phyloP scores from a whole-genome alignment of 1,140 invertebrate genomes.

The Daktulosphaira vitifoliae region DNA sequence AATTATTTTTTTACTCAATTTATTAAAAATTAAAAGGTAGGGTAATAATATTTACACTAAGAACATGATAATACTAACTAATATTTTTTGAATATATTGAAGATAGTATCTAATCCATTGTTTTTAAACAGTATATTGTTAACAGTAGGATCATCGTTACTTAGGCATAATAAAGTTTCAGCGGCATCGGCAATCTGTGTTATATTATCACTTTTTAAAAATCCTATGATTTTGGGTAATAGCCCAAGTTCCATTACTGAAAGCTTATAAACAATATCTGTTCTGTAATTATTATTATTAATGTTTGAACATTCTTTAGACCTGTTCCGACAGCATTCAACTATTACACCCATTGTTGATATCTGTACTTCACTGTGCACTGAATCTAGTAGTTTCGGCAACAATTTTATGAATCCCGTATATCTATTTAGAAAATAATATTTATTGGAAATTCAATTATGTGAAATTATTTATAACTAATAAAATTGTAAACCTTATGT shows the following conservation, averaged over 20 bases:
- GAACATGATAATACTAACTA: conserved; percentile 1
- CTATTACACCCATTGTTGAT: conserved; percentile 2
- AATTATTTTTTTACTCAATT: too few relatives aligned
- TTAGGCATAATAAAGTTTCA: not conserved
- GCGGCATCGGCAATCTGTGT: not conserved
- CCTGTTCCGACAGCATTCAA: not conserved
- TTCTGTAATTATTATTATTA: not conserved
- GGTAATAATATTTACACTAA: too few relatives aligned
- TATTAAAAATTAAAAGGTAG: too few relatives aligned
- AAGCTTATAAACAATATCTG: not conserved
- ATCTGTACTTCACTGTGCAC: not conserved
- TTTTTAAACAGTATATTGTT: not conserved
- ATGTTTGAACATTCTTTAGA: too few relatives aligned
- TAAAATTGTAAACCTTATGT: not conserved
- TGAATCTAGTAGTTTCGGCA: not conserved
- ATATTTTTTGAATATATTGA: not conserved
- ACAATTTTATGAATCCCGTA: not conserved
- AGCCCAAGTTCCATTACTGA: not conserved
- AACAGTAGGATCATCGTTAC: not conserved
- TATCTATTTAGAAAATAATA: not conserved
- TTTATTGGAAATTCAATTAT: too few relatives aligned
- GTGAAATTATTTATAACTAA: too few relatives aligned
- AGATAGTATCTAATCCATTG: not conserved
- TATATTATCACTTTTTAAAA: not conserved
- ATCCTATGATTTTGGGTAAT: not conserved